These are phyloP conservation scores for Physella acuta DNA, from an alignment of 1,140 invertebrate genomes.

Conservation along the genomic window DNA sequence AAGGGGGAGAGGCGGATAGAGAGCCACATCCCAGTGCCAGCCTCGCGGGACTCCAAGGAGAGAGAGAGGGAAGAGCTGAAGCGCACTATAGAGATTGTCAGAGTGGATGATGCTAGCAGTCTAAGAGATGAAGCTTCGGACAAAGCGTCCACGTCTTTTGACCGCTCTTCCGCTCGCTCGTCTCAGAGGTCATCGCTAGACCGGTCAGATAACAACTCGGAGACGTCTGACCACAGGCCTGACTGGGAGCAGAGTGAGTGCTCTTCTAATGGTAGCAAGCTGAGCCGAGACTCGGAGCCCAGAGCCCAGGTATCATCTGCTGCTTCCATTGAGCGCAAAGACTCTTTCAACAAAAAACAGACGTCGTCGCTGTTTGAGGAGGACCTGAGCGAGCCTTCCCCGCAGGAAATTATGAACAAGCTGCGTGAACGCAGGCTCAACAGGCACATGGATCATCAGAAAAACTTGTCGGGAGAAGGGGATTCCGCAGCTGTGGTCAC, in stretches of 20 bases:
- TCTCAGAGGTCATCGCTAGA: constrained; percentile 18
- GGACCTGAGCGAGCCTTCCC: constrained; percentile 51
- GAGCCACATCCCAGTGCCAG: constrained; percentile 22
- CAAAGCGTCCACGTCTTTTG: constrained; percentile 20
- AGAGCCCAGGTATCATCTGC: neutral
- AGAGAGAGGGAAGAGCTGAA: constrained; percentile 29
- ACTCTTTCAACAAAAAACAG: constrained; percentile 21
- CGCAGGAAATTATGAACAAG: constrained; percentile 50
- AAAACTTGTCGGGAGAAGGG: constrained; percentile 35
- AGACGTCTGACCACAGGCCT: constrained; percentile 1
- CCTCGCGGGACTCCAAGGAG: constrained; percentile 11
- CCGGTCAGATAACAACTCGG: constrained; percentile 20
- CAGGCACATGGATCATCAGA: constrained; percentile 50
- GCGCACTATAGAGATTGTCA: constrained; percentile 33
- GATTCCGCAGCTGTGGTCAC: constrained; percentile 23
- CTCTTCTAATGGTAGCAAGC: constrained; percentile 21
- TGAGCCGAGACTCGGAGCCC: constrained; percentile 15
- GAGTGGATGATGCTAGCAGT: constrained; percentile 20
- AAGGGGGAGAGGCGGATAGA: constrained; percentile 25
- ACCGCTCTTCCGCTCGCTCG: constrained; percentile 11
- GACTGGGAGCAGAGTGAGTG: constrained; percentile 19
- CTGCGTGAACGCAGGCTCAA: constrained; percentile 47
- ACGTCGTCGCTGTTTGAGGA: constrained; percentile 42
- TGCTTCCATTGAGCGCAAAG: constrained; percentile 12
- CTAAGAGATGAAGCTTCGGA: neutral